phyloP scores from a whole-genome alignment of 2,888 invertebrate species.

The Diogma glabrata region DNA sequence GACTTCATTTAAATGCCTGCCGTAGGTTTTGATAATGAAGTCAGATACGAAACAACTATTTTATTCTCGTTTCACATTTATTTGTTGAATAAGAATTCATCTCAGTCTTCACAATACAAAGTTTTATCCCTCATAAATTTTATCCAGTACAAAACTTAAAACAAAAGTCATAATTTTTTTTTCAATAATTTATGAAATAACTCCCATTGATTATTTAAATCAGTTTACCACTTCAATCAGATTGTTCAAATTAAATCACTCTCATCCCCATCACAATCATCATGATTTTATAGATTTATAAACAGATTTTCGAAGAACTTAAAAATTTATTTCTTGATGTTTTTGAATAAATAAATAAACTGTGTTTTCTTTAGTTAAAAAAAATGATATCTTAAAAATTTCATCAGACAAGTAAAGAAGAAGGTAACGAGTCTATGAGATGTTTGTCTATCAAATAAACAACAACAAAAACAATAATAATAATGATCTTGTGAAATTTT shows the following conservation, averaged over 20 bases:
- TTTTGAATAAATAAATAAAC: neutral
- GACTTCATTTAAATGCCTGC: too few relatives aligned
- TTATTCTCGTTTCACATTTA: too few relatives aligned
- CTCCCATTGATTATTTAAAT: slow-evolving; percentile 9
- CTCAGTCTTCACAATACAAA: too few relatives aligned
- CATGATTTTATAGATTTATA: slow-evolving; percentile 1
- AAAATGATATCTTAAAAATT: too few relatives aligned
- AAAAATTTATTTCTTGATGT: neutral
- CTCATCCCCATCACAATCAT: slow-evolving; percentile 6
- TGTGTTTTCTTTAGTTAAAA: too few relatives aligned
- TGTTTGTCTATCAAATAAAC: slow-evolving; percentile 9
- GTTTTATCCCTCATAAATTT: too few relatives aligned
- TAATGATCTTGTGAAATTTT: slow-evolving; percentile 9
- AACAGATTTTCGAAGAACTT: slow-evolving; percentile 8
- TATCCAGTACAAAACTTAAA: slow-evolving; percentile 3
- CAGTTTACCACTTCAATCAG: slow-evolving; percentile 9
- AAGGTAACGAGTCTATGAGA: slow-evolving; percentile 9
- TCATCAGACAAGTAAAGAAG: neutral
- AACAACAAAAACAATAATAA: too few relatives aligned
- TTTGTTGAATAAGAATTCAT: too few relatives aligned
- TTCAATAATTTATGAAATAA: slow-evolving; percentile 6
- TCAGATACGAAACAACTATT: too few relatives aligned
- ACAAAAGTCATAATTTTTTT: slow-evolving; percentile 5
- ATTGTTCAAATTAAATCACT: slow-evolving; percentile 6
- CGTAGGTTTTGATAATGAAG: too few relatives aligned